Conservation (phyloP, 2,113 vertebrate species). For the Gopherus flavomarginatus region DNA sequence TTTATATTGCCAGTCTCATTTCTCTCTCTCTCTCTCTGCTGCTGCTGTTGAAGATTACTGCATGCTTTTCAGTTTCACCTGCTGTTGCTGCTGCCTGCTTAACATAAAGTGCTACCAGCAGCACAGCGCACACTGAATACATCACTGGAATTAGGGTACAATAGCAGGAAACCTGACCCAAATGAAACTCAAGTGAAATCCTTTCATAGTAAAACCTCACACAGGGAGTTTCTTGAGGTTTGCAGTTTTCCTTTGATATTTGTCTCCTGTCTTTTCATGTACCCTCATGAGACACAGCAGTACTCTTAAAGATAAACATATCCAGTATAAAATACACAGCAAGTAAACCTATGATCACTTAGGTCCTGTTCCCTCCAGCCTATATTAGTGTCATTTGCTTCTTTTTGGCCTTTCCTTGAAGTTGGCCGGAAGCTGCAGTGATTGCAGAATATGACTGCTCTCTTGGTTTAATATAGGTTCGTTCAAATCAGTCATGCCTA, state of each 20-base stretch:
- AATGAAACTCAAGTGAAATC: not conserved
- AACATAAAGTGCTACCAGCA: not conserved
- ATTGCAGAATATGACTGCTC: conserved; percentile 23
- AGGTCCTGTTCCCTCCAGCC: not conserved
- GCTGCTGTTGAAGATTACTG: not conserved
- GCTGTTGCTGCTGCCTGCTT: not conserved
- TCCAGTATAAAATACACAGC: not conserved
- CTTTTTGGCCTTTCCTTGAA: not conserved
- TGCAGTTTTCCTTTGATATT: not conserved
- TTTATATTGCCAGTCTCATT: accelerated
- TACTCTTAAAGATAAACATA: not conserved
- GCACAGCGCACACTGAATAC: not conserved
- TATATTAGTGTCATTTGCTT: not conserved
- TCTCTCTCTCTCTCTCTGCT: not conserved
- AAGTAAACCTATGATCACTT: not conserved
- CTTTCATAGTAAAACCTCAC: not conserved
- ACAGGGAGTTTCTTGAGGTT: not conserved
- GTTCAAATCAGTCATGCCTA: conserved; percentile 15
- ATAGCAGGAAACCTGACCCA: not conserved
- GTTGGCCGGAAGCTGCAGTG: not conserved
- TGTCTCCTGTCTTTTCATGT: conserved; percentile 4
- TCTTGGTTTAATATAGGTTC: not conserved
- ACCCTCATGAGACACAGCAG: not conserved
- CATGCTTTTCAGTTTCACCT: not conserved
- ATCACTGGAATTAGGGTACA: not conserved